Base-by-base conservation (phyloP, 2,888 invertebrate genomes). In the Sisyra terminalis region DNA sequence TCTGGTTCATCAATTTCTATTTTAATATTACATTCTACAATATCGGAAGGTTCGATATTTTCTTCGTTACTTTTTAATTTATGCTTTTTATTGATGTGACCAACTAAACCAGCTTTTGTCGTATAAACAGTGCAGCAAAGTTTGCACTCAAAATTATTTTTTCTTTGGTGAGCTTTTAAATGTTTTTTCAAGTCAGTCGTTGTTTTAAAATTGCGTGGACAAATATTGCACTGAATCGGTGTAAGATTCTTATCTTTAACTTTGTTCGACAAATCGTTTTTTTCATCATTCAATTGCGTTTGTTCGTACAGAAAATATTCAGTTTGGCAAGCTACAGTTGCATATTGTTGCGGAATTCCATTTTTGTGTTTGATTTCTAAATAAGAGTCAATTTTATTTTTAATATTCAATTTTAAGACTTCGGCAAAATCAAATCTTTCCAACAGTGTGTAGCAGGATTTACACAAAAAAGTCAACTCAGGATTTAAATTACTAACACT, bases 341-440 rank as follows among this genome's bases (percentile, higher is more conserved):
- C 46, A 35, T 44, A 44, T 32, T 49, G 44, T 17, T 41, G 44
- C 17, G 46, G 41, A 24, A 44, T 18, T 34, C 44, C 43, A 39
- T 29, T 45, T 16, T 44, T 47, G 29, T 44, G 40, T 29, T 45
- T 47, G n/a, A 42, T 43, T 24, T 41, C 34, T 29, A 49, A 47
- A 43, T 44, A 40, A 7, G 46, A 42, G 24, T 45, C 43, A 39
- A 51, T 48, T 32, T 47, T 46, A 39, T 43, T 46, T 29, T 39
- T 44, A 34, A 50, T 29, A 32, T 46, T 42, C 24, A 42, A 40
- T 38, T 42, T 47, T 29, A 46, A 48, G 15, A 48, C 43, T 44
- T 51, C 50, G 8, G 51, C 43, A 16, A 44, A 46, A 45, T 49
- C 49, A 31, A 49, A 46, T 42, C 50, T 47, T 43, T 50, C 47